Evolutionary conservation across 2,888 invertebrate species (phyloP).

Genomic region (Spilarctia lutea): DNA sequence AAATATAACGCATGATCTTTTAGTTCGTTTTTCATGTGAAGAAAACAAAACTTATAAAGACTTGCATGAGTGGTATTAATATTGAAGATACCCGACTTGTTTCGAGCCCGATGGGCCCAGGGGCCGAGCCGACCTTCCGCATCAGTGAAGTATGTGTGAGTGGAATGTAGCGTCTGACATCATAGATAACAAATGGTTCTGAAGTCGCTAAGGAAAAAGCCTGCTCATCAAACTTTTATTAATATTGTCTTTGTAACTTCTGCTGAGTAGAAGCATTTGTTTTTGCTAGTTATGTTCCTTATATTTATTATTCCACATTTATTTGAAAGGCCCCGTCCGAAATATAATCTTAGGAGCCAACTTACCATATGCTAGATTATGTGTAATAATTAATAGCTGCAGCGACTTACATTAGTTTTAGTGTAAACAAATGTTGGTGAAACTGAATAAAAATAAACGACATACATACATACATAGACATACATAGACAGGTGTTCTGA

Average conservation of each 20-base stretch:
- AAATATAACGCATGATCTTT: background rate
- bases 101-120: background rate
- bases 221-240: background rate
- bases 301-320: no score
- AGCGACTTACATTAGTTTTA: no score
- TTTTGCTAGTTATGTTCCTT: background rate
- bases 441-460: no score
- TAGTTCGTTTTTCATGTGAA: background rate
- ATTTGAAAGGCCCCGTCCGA: no score
- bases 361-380: no score
- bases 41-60: background rate
- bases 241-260: background rate
- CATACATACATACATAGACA: no score
- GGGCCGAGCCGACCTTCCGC: background rate
- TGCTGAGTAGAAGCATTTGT: background rate
- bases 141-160: background rate
- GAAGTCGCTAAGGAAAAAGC: background rate
- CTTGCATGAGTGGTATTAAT: background rate
- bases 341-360: no score
- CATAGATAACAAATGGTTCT: background rate
- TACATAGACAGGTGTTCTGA: no score
- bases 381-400: no score
- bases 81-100: background rate
- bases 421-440: no score
- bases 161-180: no score